Conservation (phyloP, 2,113 vertebrate genomes). For the Lagopus muta region DNA sequence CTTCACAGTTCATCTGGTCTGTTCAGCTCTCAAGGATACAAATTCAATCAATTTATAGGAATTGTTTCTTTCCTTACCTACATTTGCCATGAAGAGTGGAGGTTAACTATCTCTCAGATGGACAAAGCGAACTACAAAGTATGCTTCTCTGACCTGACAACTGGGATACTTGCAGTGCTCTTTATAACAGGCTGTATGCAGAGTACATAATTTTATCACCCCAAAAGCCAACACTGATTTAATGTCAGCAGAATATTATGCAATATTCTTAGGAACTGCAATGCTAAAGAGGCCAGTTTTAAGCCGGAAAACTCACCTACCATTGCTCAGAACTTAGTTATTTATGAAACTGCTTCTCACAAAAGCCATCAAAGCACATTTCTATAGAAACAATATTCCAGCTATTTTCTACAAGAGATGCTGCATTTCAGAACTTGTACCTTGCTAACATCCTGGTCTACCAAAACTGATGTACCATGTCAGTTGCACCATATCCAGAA, state of each 20-base stretch:
- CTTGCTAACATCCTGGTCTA: not conserved
- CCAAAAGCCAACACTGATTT: rapidly evolving
- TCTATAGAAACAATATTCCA: slow-evolving; percentile 12
- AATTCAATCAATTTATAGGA: not conserved
- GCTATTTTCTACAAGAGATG: not conserved
- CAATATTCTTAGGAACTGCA: not conserved
- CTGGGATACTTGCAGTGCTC: not conserved
- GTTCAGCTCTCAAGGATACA: not conserved
- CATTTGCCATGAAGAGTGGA: not conserved
- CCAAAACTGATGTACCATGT: not conserved
- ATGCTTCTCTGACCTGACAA: not conserved
- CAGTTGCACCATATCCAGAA: not conserved
- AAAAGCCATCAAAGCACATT: not conserved
- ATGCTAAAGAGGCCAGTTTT: not conserved
- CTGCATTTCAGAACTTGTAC: not conserved
- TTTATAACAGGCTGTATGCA: not conserved
- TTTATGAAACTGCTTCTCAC: not conserved
- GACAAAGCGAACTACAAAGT: not conserved
- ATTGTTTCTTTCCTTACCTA: not conserved
- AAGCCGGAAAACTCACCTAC: not conserved
- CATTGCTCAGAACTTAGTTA: not conserved
- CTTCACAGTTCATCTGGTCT: not conserved
- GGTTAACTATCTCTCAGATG: not conserved
- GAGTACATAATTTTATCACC: not conserved
- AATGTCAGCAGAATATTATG: not conserved